phyloP scores from a whole-genome alignment of 2,113 vertebrate species.

The Macrotis lagotis region DNA sequence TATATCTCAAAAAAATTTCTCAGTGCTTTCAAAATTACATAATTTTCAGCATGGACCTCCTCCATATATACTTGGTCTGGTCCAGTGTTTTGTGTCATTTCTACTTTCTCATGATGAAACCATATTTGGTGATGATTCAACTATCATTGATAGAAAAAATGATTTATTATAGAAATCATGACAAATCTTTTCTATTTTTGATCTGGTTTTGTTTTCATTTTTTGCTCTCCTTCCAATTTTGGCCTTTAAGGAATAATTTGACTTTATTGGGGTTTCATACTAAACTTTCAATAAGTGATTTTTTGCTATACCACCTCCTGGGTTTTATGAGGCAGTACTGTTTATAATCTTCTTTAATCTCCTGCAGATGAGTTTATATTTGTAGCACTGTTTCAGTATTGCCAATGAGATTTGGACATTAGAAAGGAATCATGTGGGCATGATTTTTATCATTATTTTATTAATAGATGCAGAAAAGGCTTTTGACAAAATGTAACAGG shows the following conservation, averaged over 20 bases:
- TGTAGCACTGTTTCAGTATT: neutral
- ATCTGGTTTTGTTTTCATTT: neutral
- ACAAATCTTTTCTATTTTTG: neutral
- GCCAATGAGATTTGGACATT: neutral
- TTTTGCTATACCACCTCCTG: neutral
- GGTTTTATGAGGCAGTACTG: neutral
- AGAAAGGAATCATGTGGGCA: no score
- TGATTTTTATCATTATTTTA: no score
- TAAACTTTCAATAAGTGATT: neutral
- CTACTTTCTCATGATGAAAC: neutral
- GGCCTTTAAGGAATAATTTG: neutral
- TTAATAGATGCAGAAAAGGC: neutral
- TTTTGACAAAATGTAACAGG: neutral
- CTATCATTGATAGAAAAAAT: neutral
- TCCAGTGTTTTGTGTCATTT: neutral
- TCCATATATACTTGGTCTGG: neutral
- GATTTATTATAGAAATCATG: neutral
- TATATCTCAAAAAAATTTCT: no score
- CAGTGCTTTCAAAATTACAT: neutral
- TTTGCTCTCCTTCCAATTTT: neutral
- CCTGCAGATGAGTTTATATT: neutral
- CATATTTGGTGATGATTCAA: neutral
- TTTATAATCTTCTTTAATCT: neutral
- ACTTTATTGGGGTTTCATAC: neutral
- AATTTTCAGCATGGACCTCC: neutral